Conservation (phyloP, 2,888 invertebrate genomes). For the Coelopa pilipes region DNA sequence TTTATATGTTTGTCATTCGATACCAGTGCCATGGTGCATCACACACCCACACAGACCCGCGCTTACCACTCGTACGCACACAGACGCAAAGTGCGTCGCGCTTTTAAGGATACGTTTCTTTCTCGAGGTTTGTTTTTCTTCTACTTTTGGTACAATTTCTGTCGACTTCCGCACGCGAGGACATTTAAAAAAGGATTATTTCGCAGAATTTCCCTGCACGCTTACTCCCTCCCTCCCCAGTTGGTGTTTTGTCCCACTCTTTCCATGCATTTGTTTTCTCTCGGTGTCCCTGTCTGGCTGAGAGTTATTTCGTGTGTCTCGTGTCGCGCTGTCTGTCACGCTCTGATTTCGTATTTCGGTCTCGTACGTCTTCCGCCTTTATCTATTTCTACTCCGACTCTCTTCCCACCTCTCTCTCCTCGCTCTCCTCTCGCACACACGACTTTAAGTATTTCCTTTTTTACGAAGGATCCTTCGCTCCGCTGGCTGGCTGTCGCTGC, state of each 20-base stretch:
- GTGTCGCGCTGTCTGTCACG: constrained; percentile 17
- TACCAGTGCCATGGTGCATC: constrained; percentile 56
- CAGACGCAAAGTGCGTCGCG: background rate
- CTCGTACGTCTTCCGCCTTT: constrained; percentile 48
- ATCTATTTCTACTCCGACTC: constrained; percentile 18
- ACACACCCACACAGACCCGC: too few relatives aligned
- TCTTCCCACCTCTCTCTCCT: background rate
- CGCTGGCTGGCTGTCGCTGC: background rate
- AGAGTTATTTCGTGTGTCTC: too few relatives aligned
- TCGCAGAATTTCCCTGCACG: constrained; percentile 39
- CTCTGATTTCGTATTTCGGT: constrained; percentile 57
- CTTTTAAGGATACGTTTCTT: constrained; percentile 7
- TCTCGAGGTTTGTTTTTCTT: background rate
- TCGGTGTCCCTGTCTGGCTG: background rate
- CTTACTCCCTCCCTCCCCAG: too few relatives aligned
- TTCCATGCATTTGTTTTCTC: background rate
- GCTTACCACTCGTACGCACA: constrained; percentile 7
- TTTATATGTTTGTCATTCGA: constrained; percentile 42
- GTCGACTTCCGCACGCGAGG: constrained; percentile 17
- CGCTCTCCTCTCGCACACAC: background rate
- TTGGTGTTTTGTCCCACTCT: too few relatives aligned
- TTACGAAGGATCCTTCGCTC: background rate
- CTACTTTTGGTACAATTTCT: constrained; percentile 3
- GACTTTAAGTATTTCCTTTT: too few relatives aligned
- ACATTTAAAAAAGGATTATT: constrained; percentile 50